These are phyloP conservation scores for Calypte anna DNA, from an alignment of 2,113 vertebrate species.

Conservation along the genomic window DNA sequence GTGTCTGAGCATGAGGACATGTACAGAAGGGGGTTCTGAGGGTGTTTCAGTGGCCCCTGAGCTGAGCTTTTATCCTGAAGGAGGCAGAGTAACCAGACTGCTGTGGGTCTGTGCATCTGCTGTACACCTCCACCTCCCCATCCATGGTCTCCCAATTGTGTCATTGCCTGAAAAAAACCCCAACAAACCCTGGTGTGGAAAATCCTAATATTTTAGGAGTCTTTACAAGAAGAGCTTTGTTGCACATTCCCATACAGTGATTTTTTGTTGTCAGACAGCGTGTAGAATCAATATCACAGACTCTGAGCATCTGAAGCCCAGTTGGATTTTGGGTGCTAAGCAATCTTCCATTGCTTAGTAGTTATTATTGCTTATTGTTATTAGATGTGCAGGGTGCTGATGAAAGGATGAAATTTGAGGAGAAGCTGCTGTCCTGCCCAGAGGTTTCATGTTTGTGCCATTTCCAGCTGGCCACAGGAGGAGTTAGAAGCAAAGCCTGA, in stretches of 20 bases:
- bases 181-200: background rate
- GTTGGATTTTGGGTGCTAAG: background rate
- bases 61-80: background rate
- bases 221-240: background rate
- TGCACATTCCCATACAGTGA: accelerated
- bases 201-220: background rate
- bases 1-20: background rate
- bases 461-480: background rate
- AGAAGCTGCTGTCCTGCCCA: background rate
- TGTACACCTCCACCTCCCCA: too few species aligned
- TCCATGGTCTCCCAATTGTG: too few species aligned
- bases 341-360: too few species aligned
- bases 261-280: background rate
- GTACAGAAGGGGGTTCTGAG: accelerated
- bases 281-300: background rate
- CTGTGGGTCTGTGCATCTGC: background rate
- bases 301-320: background rate
- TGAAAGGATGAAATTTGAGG: background rate
- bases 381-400: background rate
- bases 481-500: background rate
- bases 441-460: background rate
- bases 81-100: accelerated
- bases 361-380: too few species aligned
- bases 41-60: background rate
- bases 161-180: background rate